phyloP scores from a whole-genome alignment of 23 tunicate genomes.

The Botrylloides violaceus region DNA sequence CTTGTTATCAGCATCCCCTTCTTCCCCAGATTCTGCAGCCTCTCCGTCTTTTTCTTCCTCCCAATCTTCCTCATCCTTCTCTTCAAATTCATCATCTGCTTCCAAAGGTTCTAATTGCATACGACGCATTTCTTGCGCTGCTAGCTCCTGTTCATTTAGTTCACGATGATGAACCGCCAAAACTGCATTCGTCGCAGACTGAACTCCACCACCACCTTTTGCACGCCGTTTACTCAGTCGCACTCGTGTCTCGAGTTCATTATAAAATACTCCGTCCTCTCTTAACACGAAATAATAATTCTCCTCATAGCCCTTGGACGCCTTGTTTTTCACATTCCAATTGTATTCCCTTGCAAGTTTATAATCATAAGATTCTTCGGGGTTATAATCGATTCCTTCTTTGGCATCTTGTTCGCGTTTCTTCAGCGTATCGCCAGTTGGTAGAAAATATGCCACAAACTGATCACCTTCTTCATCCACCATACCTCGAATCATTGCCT shows the following conservation, averaged over 20 bases:
- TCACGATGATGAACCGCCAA: constrained; percentile 74
- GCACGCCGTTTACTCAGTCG: constrained; percentile 88
- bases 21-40: constrained; percentile 16
- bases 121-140: constrained; percentile 89
- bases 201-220: constrained; percentile 81
- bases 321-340: constrained; percentile 99
- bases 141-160: constrained; percentile 70
- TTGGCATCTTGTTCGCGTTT: constrained; percentile 61
- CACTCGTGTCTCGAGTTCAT: constrained; percentile 96
- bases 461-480: constrained; percentile 97
- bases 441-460: constrained; percentile 96
- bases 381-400: constrained; percentile 74
- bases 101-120: constrained; percentile 79
- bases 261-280: constrained; percentile 88
- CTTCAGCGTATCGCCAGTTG: constrained; percentile 66
- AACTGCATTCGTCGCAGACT: constrained; percentile 78
- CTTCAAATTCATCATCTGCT: constrained; percentile 67
- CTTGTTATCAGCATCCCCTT: constrained; percentile 3
- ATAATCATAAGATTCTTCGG: constrained; percentile 88
- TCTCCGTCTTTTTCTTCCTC: constrained; percentile 19
- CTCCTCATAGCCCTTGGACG: constrained; percentile 97
- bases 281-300: constrained; percentile 87
- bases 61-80: constrained; percentile 32
- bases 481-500: constrained; percentile 99
- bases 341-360: constrained; percentile 93